Evolutionary conservation across 1,140 invertebrate species (phyloP).

Genomic region (Liolophura sinensis): DNA sequence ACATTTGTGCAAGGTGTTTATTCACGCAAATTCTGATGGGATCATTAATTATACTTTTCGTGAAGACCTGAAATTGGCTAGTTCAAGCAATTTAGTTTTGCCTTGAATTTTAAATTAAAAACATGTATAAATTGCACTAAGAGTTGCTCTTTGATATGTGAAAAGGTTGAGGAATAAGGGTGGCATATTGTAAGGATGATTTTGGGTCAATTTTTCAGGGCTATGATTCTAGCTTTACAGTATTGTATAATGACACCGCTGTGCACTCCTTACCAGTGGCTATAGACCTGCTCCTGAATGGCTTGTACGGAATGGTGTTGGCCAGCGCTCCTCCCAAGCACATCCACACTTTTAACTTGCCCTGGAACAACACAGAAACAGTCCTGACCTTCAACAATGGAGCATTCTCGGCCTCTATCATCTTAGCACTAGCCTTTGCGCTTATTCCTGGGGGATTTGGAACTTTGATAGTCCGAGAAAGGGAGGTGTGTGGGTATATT

Average conservation of each 20-base stretch:
- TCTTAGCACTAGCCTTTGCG: slow-evolving; percentile 79
- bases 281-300: slow-evolving; percentile 75
- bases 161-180: no score
- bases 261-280: slow-evolving; percentile 78
- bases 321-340: slow-evolving; percentile 2
- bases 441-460: slow-evolving; percentile 75
- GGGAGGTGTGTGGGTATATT: slow-evolving; percentile 67
- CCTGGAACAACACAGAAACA: slow-evolving; percentile 72
- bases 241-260: slow-evolving; percentile 78
- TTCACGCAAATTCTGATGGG: no score
- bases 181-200: slow-evolving; percentile 55
- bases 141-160: no score
- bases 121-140: no score
- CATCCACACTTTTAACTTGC: slow-evolving; percentile 59
- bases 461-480: slow-evolving; percentile 81
- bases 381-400: slow-evolving; percentile 72
- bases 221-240: slow-evolving; percentile 61
- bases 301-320: slow-evolving; percentile 59
- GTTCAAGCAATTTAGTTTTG: no score
- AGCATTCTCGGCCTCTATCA: slow-evolving; percentile 71
- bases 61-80: no score
- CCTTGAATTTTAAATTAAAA: no score
- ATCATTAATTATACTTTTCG: no score
- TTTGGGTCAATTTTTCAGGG: slow-evolving; percentile 37
- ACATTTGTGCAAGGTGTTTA: no score